Evolutionary conservation across 2,888 invertebrate species (phyloP).

Genomic region (Thecocarcelia acutangulata): DNA sequence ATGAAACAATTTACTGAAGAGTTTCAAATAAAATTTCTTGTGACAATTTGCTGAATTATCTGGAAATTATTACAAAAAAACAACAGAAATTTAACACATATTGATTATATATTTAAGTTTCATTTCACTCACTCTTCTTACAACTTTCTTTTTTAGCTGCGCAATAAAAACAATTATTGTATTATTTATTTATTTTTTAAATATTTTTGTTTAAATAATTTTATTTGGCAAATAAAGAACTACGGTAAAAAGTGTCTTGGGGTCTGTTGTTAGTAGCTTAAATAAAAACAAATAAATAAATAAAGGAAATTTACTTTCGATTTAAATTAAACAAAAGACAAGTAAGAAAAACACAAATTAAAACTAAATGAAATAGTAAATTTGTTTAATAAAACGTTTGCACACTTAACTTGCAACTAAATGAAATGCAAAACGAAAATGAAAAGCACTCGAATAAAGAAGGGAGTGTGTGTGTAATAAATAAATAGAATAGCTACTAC

Average conservation of each 20-base stretch:
- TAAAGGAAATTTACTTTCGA: conserved; percentile 57
- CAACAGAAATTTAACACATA: too few species aligned
- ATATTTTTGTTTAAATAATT: conserved; percentile 42
- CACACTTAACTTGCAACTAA: conserved; percentile 19
- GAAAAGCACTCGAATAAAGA: not conserved
- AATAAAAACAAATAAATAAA: conserved; percentile 51
- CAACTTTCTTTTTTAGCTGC: not conserved
- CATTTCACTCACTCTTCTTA: too few species aligned
- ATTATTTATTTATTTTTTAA: conserved; percentile 11
- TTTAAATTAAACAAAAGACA: conserved; percentile 41
- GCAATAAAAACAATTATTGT: conserved; percentile 31
- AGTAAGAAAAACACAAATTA: conserved; percentile 30
- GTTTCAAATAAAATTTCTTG: too few species aligned
- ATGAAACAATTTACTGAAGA: too few species aligned
- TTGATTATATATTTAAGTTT: too few species aligned
- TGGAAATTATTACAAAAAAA: too few species aligned
- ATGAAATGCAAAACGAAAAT: conserved; percentile 32
- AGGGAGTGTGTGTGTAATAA: conserved; percentile 27
- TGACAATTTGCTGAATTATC: too few species aligned
- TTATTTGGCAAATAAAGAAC: conserved; percentile 60
- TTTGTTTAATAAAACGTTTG: conserved; percentile 43
- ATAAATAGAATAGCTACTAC: conserved; percentile 1
- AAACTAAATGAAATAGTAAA: conserved; percentile 38
- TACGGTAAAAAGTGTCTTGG: conserved; percentile 3
- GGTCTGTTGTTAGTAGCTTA: conserved; percentile 24